Percentiles rank a stretch among this genome's conserved stretches.
Conservation (phyloP, 92 coral and sea anemone species). For the Porites divaricata region DNA sequence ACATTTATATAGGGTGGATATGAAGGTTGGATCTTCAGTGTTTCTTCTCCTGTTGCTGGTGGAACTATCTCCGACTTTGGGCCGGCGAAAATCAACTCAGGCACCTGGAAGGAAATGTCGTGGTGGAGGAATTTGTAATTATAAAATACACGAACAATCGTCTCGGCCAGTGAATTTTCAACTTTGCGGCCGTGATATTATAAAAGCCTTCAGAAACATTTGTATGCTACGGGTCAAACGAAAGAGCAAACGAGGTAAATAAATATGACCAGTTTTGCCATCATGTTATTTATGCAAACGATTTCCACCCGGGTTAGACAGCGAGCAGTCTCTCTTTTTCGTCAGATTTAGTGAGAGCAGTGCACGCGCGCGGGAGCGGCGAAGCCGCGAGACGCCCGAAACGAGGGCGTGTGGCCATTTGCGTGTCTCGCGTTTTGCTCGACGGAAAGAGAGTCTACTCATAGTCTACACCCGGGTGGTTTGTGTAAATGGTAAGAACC, state of each 20-base stretch:
- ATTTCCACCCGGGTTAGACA: too few relatives aligned
- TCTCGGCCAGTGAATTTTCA: background rate
- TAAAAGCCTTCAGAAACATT: background rate
- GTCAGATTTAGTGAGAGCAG: too few relatives aligned
- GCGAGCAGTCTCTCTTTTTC: too few relatives aligned
- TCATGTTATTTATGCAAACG: background rate
- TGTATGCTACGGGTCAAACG: constrained; percentile 3
- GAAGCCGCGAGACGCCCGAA: too few relatives aligned
- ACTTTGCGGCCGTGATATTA: constrained; percentile 31
- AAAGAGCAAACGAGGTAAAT: constrained; percentile 26
- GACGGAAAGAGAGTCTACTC: too few relatives aligned
- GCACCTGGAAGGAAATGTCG: background rate
- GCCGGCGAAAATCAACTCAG: background rate
- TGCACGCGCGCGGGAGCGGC: too few relatives aligned
- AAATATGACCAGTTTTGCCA: background rate
- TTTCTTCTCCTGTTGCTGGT: constrained; percentile 15
- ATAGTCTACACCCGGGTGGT: too few relatives aligned
- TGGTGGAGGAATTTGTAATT: background rate
- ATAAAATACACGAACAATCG: constrained; percentile 11
- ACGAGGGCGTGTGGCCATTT: too few relatives aligned
- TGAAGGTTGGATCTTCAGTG: background rate
- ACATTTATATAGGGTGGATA: constrained; percentile 19
- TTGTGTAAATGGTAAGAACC: too few relatives aligned
- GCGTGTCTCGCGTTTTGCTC: too few relatives aligned
- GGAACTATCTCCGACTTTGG: constrained; percentile 8